Base-by-base conservation (phyloP, 2,113 vertebrate species). In the Corythaixoides concolor region DNA sequence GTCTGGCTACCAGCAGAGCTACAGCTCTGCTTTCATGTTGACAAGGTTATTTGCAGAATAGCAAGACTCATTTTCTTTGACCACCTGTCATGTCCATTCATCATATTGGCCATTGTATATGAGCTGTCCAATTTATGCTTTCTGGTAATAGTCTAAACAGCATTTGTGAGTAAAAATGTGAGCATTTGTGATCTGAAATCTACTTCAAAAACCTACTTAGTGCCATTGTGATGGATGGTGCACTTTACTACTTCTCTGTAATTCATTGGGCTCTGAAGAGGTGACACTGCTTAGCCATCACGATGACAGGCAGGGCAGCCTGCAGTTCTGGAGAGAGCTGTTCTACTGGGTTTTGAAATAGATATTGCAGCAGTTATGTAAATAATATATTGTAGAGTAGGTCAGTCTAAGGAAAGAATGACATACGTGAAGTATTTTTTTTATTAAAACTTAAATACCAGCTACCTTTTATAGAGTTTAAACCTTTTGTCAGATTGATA, bases 1-100 rank as follows among this genome's bases (percentile, higher is more conserved):
- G 82, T 70, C 89, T 93, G 94, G 41, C 90, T 96, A 95, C 78
- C 79, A 89, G 88, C 81, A 78, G 92, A 97, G 82, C 91, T 91
- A 22, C 35, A 87, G 83, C 84, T 90, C 89, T 97, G 41, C 84
- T 97, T 95, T 86, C 67, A 47, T 93, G 95, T 96, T 95, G 97
- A 98, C 97, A 97, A 97, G 95, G 94, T 97, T 98, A 96, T 98
- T 97, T 97, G 96, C 85, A 88, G 91, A 97, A 97, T 91, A 97
- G 88, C 84, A 92, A 79, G 89, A 62, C 82, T 94, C 83, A 80
- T 97, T 97, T 98, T 96, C 97, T 98, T 97, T 98, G 98, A 96
- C 97, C 97, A 96, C 97, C 97, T 98, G 98, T 99, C 98, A 98
- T 97, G 97, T 97, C 98, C 98, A 98, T 99, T 98, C 98, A 98